These are phyloP conservation scores for Speoplatyrhinus poulsoni DNA, from an alignment of 2,113 vertebrate species.

Conservation along the genomic window DNA sequence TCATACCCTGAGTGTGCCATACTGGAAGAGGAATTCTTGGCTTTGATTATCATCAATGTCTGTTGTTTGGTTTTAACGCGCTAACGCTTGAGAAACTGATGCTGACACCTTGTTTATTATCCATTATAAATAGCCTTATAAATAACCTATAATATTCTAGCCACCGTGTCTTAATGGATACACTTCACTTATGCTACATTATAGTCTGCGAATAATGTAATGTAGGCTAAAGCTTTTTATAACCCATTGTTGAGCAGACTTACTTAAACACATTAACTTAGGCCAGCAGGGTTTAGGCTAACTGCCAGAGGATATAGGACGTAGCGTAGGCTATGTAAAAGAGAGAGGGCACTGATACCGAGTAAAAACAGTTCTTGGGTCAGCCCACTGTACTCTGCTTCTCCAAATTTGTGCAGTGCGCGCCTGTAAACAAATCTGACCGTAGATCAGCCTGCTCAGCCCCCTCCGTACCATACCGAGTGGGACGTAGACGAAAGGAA, in stretches of 20 bases:
- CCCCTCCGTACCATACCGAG: conserved; percentile 35
- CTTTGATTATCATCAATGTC: background rate
- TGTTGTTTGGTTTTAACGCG: background rate
- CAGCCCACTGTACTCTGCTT: conserved; percentile 33
- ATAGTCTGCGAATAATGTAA: too few species aligned
- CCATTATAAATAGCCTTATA: background rate
- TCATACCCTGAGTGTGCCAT: background rate
- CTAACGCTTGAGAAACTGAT: background rate
- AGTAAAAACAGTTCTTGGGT: conserved; percentile 57
- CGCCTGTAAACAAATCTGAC: conserved; percentile 47
- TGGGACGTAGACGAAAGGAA: conserved; percentile 59
- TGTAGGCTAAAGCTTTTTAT: too few species aligned
- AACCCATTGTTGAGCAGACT: background rate
- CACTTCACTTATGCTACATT: too few species aligned
- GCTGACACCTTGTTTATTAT: background rate
- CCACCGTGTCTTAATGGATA: too few species aligned
- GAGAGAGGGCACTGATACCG: conserved; percentile 23
- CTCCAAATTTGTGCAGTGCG: background rate
- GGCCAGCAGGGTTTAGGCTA: conserved; percentile 8
- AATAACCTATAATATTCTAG: too few species aligned
- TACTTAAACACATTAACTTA: background rate
- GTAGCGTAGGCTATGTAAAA: conserved; percentile 4
- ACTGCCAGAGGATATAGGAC: background rate
- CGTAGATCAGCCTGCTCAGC: conserved; percentile 45
- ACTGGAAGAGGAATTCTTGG: background rate